Conservation (phyloP, 2,888 invertebrate genomes). For the Amphipyra tragopoginis region DNA sequence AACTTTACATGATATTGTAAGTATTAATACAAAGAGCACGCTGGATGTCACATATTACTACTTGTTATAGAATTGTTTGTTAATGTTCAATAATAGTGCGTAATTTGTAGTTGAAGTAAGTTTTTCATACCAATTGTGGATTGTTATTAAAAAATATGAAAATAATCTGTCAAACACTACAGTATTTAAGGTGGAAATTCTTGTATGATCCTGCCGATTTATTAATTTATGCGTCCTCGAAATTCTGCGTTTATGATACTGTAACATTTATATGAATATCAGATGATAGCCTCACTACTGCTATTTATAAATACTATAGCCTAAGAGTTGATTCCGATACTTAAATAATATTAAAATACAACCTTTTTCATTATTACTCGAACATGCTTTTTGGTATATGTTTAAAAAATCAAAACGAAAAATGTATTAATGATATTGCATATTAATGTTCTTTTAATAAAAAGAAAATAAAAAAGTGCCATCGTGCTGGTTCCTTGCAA, state of each 20-base stretch:
- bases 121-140: slow-evolving; percentile 43
- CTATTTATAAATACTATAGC: slow-evolving; percentile 49
- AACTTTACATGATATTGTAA: slow-evolving; percentile 70
- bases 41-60: slow-evolving; percentile 71
- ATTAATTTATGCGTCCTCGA: slow-evolving; percentile 63
- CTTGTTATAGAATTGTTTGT: slow-evolving; percentile 54
- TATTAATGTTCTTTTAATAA: slow-evolving; percentile 34
- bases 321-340: slow-evolving; percentile 46
- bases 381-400: slow-evolving; percentile 9
- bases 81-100: slow-evolving; percentile 53
- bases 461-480: slow-evolving; percentile 71
- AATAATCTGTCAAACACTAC: slow-evolving; percentile 63
- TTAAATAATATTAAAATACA: slow-evolving; percentile 23
- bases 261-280: slow-evolving; percentile 55
- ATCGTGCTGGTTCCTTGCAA: slow-evolving; percentile 80
- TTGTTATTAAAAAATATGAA: slow-evolving; percentile 36
- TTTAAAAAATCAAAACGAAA: slow-evolving; percentile 3
- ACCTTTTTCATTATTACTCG: slow-evolving; percentile 26
- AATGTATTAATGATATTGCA: slow-evolving; percentile 22
- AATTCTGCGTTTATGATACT: slow-evolving; percentile 72
- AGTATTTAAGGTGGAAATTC: slow-evolving; percentile 71
- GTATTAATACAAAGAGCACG: slow-evolving; percentile 71
- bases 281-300: slow-evolving; percentile 27
- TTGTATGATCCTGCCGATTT: slow-evolving; percentile 57
- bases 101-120: slow-evolving; percentile 48